Evolutionary conservation across 2,113 vertebrate genomes (phyloP), one percentile per base, ranked within the genome.

Genomic region (Entosphenus tridentatus): DNA sequence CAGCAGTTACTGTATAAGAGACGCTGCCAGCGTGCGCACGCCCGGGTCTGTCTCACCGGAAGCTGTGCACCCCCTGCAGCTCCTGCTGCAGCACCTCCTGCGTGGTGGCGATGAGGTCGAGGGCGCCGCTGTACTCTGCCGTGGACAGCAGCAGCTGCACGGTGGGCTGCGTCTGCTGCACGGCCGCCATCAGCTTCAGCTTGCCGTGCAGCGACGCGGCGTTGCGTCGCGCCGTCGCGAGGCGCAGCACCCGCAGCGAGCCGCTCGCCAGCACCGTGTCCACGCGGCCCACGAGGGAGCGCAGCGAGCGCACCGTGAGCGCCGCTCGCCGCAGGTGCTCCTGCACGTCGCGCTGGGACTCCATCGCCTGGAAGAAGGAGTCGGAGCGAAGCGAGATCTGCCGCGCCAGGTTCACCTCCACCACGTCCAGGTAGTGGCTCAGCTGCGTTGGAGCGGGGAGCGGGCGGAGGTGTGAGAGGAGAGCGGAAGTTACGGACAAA

Each of bases 361-460:
- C 95, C 92, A 98, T 95, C 77, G 93, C 92, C 73, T 97, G 92
- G 75, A 98, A 98, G 78, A 98, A 97, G 3, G 93, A 90, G 77
- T 98, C 93, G 2, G 92, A 98, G 78, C 93, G 93, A 70, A 93
- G 82, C 3, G 93, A 98, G 79, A 98, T 98, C 82, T 98, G 92
- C 57, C 87, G 89, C 58, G 93, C 93, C 70, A 98, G 96, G 80
- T 90, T 96, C 75, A 98, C 92, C 83, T 98, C 93, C 79, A 98
- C 87, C 69, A 98, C 87, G 70, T 98, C 93, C 79, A 98, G 83
- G 78, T 97, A 98, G 81, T 98, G 89, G 77, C 88, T 98, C 80
- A 98, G 78, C 93, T 97, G 71, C 56, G 77, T 72, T 70, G 62
- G 62, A 65, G 16, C 13, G 3, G 21, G 39, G 39, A 5, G 39